A percentile compares a stretch with the other conserved stretches of the same genome.
phyloP scores from a whole-genome alignment of 30 jellyfish, hydroid and myxozoan species.

The Mastigias papua region DNA sequence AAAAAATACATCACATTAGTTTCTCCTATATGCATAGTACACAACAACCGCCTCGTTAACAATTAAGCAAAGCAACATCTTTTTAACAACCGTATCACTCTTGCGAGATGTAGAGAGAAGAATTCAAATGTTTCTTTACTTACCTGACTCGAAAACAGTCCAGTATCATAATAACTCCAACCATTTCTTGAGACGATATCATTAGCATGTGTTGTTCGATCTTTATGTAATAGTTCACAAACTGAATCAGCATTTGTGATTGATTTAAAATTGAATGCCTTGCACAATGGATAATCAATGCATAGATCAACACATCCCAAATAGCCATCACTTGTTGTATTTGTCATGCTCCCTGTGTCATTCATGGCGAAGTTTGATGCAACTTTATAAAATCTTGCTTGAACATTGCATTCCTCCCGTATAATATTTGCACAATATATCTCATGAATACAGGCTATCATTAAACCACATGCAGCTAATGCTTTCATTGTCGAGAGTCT shows the following conservation, averaged over 20 bases:
- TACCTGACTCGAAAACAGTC: conserved; percentile 37
- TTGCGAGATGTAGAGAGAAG: too few species aligned
- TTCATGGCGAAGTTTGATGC: conserved; percentile 48
- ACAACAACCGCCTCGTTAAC: too few species aligned
- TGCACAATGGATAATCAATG: conserved; percentile 19
- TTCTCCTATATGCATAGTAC: too few species aligned
- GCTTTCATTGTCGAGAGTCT: neutral
- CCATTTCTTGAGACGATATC: conserved; percentile 44
- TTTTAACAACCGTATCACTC: too few species aligned
- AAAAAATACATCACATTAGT: neutral
- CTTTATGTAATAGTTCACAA: conserved; percentile 49
- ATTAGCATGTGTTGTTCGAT: conserved; percentile 29
- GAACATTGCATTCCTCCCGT: conserved; percentile 36
- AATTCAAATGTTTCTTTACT: too few species aligned
- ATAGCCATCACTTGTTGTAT: conserved; percentile 9
- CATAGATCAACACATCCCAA: conserved; percentile 46
- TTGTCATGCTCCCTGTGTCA: neutral
- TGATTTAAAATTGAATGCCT: conserved; percentile 51
- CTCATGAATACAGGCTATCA: neutral
- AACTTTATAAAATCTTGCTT: conserved; percentile 44
- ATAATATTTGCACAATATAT: conserved; percentile 27
- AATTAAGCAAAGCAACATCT: too few species aligned
- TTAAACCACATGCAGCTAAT: neutral
- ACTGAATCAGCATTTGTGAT: neutral
- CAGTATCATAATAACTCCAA: conserved; percentile 66